Evolutionary conservation across 1,140 invertebrate genomes (phyloP).

Genomic region (Physella acuta): DNA sequence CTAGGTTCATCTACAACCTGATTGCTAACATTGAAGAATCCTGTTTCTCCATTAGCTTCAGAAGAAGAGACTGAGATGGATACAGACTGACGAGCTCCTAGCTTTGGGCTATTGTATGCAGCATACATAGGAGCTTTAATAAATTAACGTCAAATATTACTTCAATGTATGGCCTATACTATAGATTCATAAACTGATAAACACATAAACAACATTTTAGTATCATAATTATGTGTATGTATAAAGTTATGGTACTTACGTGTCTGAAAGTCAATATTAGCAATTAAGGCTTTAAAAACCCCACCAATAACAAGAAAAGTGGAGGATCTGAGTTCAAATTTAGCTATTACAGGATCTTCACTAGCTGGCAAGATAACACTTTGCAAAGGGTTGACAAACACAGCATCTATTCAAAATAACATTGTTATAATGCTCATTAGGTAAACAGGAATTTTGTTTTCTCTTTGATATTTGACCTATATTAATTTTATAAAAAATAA

Average conservation of each 20-base stretch:
- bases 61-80: slow-evolving; percentile 39
- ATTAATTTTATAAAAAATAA: too few species aligned
- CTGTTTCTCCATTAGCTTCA: slow-evolving; percentile 56
- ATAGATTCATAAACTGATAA: neutral
- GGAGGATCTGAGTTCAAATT: slow-evolving; percentile 34
- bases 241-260: neutral
- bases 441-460: too few species aligned
- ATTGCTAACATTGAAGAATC: slow-evolving; percentile 42
- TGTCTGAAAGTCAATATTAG: too few species aligned
- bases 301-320: slow-evolving; percentile 48
- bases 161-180: neutral
- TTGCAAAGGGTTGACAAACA: slow-evolving; percentile 33
- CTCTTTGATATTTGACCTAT: too few species aligned
- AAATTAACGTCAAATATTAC: too few species aligned
- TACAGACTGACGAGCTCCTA: slow-evolving; percentile 33
- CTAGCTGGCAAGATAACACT: slow-evolving; percentile 33
- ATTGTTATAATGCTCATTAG: too few species aligned
- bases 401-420: slow-evolving; percentile 32
- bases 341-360: slow-evolving; percentile 28
- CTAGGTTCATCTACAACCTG: slow-evolving; percentile 44
- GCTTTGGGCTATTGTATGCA: slow-evolving; percentile 48
- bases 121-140: slow-evolving; percentile 41
- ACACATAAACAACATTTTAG: neutral
- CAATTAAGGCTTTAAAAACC: slow-evolving; percentile 36
- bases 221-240: neutral